Evolutionary conservation across 2,888 invertebrate genomes (phyloP).

Genomic region (Pantelozetes paolii): DNA sequence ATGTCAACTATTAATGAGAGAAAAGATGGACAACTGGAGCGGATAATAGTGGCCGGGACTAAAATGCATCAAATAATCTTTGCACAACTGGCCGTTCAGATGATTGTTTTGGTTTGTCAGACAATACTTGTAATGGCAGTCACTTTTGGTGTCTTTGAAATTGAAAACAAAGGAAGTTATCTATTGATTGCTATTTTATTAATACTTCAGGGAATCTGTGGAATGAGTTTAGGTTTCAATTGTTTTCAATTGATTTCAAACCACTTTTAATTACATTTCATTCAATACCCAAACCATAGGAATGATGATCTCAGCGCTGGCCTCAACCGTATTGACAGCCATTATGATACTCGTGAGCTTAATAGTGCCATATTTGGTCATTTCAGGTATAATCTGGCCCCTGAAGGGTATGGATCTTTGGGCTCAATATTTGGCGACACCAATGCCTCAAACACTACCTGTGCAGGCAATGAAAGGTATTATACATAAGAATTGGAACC

Average conservation of each 20-base stretch:
- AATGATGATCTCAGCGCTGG: conserved; percentile 45
- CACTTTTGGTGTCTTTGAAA: conserved; percentile 80
- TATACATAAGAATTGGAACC: conserved; percentile 68
- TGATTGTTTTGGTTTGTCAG: conserved; percentile 91
- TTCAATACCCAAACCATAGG: conserved; percentile 50
- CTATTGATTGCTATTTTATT: conserved; percentile 77
- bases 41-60: conserved; percentile 90
- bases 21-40: conserved; percentile 82
- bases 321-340: conserved; percentile 45
- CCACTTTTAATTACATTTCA: too few relatives aligned
- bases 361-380: conserved; percentile 83
- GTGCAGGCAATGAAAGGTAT: conserved; percentile 70
- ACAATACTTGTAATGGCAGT: conserved; percentile 68
- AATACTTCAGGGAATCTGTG: conserved; percentile 82
- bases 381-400: conserved; percentile 86
- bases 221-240: conserved; percentile 82
- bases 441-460: conserved; percentile 76
- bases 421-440: conserved; percentile 65
- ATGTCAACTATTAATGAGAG: conserved; percentile 81
- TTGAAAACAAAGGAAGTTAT: conserved; percentile 82
- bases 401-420: conserved; percentile 88
- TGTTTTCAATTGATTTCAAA: not conserved
- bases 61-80: conserved; percentile 84
- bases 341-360: conserved; percentile 68
- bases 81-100: conserved; percentile 88